Conservation (phyloP, 2,888 invertebrate genomes). For the Macaria liturata region DNA sequence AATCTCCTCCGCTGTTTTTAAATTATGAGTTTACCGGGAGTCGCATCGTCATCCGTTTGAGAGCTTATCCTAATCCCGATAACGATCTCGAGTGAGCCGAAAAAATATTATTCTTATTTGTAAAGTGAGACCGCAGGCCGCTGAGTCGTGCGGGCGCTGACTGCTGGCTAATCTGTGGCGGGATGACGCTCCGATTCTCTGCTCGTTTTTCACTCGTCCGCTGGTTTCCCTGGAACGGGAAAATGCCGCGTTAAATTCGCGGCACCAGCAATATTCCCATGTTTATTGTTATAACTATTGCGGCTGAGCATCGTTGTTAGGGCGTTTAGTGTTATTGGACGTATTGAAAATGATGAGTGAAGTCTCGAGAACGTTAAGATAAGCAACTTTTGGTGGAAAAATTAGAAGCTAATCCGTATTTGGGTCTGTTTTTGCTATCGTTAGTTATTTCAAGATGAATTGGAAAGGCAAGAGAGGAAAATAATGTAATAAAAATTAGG, state of each 20-base stretch:
- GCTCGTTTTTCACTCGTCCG: slow-evolving; percentile 43
- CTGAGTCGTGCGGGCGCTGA: slow-evolving; percentile 10
- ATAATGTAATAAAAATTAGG: too few relatives aligned
- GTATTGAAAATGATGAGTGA: slow-evolving; percentile 25
- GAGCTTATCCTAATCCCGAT: slow-evolving; percentile 39
- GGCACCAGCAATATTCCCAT: slow-evolving; percentile 28
- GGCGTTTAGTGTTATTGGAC: slow-evolving; percentile 29
- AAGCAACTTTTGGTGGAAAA: too few relatives aligned
- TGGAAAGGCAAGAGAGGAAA: too few relatives aligned
- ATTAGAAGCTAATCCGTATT: too few relatives aligned
- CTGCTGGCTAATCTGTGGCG: slow-evolving; percentile 17
- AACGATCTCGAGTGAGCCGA: slow-evolving; percentile 41
- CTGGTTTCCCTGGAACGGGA: slow-evolving; percentile 35
- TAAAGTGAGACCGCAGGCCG: slow-evolving; percentile 35
- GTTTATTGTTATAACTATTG: slow-evolving; percentile 37
- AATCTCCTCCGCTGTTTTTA: slow-evolving; percentile 28
- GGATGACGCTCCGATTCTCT: slow-evolving; percentile 42
- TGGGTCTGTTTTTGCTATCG: too few relatives aligned
- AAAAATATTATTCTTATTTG: slow-evolving; percentile 49
- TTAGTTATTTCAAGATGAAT: too few relatives aligned
- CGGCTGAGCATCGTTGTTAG: slow-evolving; percentile 23
- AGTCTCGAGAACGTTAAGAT: slow-evolving; percentile 2
- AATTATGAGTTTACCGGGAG: slow-evolving; percentile 29
- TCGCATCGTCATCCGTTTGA: slow-evolving; percentile 39
- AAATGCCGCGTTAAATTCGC: slow-evolving; percentile 39